A percentile compares a stretch with the other conserved stretches of the same genome.
These are phyloP conservation scores for Sturnus vulgaris DNA, from an alignment of 2,113 vertebrate species.

Conservation along the genomic window DNA sequence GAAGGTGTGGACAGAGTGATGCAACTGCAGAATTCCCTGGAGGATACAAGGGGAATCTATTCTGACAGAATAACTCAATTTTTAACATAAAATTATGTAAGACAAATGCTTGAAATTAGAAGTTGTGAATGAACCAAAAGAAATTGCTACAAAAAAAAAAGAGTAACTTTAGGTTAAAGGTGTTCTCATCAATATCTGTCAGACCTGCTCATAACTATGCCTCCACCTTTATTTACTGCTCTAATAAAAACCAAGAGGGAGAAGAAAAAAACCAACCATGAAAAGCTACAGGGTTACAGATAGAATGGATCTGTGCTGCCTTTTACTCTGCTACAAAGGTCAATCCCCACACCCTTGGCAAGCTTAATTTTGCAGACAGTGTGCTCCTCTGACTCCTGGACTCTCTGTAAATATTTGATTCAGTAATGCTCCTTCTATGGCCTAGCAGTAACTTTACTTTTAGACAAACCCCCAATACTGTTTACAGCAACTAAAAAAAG, in stretches of 20 bases:
- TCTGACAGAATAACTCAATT: not conserved
- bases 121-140: not conserved
- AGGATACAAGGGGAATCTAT: not conserved
- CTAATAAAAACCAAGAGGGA: not conserved
- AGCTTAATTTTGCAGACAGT: not conserved
- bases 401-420: constrained; percentile 58
- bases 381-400: not conserved
- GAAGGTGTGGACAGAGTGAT: not conserved
- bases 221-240: not conserved
- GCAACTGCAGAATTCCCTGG: not conserved
- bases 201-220: not conserved
- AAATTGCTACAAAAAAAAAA: not conserved
- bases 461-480: constrained; percentile 44
- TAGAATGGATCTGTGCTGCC: not conserved
- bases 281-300: not conserved
- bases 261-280: too few relatives aligned
- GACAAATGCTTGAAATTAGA: not conserved
- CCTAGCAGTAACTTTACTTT: constrained; percentile 48
- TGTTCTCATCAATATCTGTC: not conserved
- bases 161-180: not conserved
- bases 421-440: constrained; percentile 61
- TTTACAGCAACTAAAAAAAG: constrained; percentile 70
- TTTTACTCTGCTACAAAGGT: not conserved
- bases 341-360: not conserved
- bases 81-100: not conserved